These are phyloP conservation scores for Candoia aspera DNA, from an alignment of 2,113 vertebrate genomes.

Conservation along the genomic window DNA sequence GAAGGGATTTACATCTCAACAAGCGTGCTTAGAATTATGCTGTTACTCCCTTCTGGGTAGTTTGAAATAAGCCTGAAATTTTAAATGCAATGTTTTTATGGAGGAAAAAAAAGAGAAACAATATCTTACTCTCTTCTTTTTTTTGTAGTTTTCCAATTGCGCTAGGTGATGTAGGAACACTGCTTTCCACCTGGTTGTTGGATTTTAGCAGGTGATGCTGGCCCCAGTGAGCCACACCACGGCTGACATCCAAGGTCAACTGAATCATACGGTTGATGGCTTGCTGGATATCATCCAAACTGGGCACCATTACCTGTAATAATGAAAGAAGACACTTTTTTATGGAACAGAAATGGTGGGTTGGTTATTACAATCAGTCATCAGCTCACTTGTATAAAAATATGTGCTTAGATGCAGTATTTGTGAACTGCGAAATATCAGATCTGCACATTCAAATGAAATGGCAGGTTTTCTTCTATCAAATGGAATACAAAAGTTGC, in stretches of 20 bases:
- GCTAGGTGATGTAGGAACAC: not conserved
- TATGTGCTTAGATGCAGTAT: not conserved
- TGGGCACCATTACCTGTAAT: conserved; percentile 80
- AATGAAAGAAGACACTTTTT: conserved; percentile 37
- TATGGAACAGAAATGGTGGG: not conserved
- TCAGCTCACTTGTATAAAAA: not conserved
- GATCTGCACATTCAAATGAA: not conserved
- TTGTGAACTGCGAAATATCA: not conserved
- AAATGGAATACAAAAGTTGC: not conserved
- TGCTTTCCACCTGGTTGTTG: conserved; percentile 17
- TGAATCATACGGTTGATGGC: conserved; percentile 75
- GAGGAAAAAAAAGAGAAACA: not conserved
- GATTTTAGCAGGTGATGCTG: conserved; percentile 65
- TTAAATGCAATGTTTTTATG: conserved; percentile 17
- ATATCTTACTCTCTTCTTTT: conserved; percentile 68
- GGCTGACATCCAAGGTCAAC: conserved; percentile 79
- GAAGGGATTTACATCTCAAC: not conserved
- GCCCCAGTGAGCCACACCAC: conserved; percentile 77
- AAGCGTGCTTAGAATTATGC: not conserved
- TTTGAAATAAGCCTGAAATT: conserved; percentile 11
- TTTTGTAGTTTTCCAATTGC: not conserved
- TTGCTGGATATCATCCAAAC: conserved; percentile 81
- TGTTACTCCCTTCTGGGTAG: not conserved
- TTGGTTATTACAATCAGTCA: not conserved
- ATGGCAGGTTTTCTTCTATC: not conserved